Percentiles rank a stretch among this genome's conserved stretches.
Conservation (phyloP, 2,888 invertebrate species). For the Drosophila emarginata region DNA sequence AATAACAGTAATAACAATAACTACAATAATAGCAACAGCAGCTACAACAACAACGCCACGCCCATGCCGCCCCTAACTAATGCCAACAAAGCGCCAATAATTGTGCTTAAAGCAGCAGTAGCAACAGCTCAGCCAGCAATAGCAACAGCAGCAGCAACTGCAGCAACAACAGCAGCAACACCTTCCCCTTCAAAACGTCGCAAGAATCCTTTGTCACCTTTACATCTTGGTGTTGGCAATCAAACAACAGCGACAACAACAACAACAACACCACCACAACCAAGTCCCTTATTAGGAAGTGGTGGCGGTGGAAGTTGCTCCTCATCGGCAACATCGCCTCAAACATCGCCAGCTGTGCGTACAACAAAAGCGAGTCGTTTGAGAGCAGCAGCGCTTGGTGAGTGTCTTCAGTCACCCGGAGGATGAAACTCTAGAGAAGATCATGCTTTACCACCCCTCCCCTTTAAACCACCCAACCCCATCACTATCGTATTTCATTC, state of each 20-base stretch:
- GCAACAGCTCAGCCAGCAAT: constrained; percentile 38
- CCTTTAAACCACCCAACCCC: not conserved
- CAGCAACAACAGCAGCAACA: constrained; percentile 10
- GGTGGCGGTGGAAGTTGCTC: constrained; percentile 46
- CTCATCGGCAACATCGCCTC: constrained; percentile 56
- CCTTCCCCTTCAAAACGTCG: constrained; percentile 66
- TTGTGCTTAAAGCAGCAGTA: constrained; percentile 65
- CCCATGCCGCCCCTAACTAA: constrained; percentile 74
- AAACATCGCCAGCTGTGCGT: constrained; percentile 83
- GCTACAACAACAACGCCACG: constrained; percentile 65
- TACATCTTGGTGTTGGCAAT: constrained; percentile 49
- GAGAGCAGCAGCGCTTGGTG: constrained; percentile 86
- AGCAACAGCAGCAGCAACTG: constrained; percentile 14
- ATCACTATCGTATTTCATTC: not conserved
- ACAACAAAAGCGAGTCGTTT: constrained; percentile 89
- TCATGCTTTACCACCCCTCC: not conserved
- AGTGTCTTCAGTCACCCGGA: constrained; percentile 51
- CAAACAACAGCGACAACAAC: constrained; percentile 11
- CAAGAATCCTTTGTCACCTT: constrained; percentile 74
- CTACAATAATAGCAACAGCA: constrained; percentile 41
- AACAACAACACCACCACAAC: constrained; percentile 49
- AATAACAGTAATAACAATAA: constrained; percentile 38
- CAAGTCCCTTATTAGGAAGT: constrained; percentile 59
- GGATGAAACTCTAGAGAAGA: not conserved
- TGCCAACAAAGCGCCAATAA: constrained; percentile 62